Evolutionary conservation across 2,888 invertebrate species (phyloP).

Genomic region (Mythimna albipuncta): DNA sequence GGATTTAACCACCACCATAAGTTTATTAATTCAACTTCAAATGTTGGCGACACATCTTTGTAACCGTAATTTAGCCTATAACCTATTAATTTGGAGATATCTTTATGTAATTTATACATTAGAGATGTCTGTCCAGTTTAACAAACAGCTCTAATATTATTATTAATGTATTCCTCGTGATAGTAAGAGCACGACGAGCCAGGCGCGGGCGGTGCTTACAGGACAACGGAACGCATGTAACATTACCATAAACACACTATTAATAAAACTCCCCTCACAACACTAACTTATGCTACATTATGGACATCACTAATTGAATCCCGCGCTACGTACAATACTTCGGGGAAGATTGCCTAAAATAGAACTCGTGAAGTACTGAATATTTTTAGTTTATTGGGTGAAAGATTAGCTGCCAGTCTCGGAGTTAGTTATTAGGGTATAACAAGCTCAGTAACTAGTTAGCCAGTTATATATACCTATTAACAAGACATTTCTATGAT

Average conservation of each 20-base stretch:
- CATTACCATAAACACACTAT: constrained; percentile 55
- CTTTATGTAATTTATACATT: not conserved
- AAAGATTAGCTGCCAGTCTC: constrained; percentile 2
- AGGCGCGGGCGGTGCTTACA: not conserved
- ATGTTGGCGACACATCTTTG: not conserved
- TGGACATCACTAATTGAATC: constrained; percentile 39
- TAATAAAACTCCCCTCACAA: constrained; percentile 36
- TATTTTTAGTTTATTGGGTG: constrained; percentile 17
- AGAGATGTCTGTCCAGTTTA: not conserved
- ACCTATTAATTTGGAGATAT: constrained; percentile 2
- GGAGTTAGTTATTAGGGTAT: not conserved
- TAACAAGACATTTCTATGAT: not conserved
- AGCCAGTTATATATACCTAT: too few species aligned
- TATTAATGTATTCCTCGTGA: constrained; percentile 25
- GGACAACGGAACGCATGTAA: constrained; percentile 21
- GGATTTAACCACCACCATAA: too few species aligned
- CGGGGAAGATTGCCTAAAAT: constrained; percentile 18
- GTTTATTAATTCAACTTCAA: too few species aligned
- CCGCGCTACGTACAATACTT: constrained; percentile 17
- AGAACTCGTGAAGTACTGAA: constrained; percentile 2
- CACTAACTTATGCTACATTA: constrained; percentile 22
- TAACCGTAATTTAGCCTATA: too few species aligned
- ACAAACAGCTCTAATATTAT: constrained; percentile 8
- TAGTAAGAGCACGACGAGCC: not conserved
- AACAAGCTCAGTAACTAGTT: not conserved